Conservation (phyloP, 2,113 vertebrate species). For the Paradoxurus hermaphroditus region DNA sequence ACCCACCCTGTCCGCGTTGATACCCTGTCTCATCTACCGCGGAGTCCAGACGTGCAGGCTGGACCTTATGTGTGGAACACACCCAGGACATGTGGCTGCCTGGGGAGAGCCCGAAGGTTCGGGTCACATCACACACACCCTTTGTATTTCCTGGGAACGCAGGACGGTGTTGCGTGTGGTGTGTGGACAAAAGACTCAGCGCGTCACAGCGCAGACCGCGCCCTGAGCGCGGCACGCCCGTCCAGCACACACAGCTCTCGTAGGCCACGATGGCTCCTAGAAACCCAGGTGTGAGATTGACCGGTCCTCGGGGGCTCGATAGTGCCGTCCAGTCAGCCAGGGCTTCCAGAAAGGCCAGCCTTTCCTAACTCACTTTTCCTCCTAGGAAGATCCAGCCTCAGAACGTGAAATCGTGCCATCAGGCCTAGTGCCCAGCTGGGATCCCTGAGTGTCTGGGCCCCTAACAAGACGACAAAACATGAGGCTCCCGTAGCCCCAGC, state of each 20-base stretch:
- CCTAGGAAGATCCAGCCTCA: background rate
- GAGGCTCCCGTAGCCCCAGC: background rate
- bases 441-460: background rate
- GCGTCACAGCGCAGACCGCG: no score
- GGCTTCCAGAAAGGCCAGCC: background rate
- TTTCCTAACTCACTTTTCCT: background rate
- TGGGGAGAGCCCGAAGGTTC: no score
- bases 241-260: rapidly evolving
- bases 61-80: background rate
- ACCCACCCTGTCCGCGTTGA: rapidly evolving
- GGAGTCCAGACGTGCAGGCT: rapidly evolving
- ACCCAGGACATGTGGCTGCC: background rate
- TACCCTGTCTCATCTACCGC: rapidly evolving
- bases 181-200: no score
- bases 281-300: background rate
- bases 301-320: rapidly evolving
- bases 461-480: rapidly evolving
- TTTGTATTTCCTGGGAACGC: background rate
- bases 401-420: background rate
- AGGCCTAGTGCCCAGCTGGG: rapidly evolving
- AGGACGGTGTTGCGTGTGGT: rapidly evolving
- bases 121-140: background rate
- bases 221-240: rapidly evolving
- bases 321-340: rapidly evolving
- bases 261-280: rapidly evolving